A percentile compares a stretch with the other conserved stretches of the same genome.
Evolutionary conservation across 2,888 invertebrate genomes (phyloP).

Genomic region (Drosophila multiciliata): DNA sequence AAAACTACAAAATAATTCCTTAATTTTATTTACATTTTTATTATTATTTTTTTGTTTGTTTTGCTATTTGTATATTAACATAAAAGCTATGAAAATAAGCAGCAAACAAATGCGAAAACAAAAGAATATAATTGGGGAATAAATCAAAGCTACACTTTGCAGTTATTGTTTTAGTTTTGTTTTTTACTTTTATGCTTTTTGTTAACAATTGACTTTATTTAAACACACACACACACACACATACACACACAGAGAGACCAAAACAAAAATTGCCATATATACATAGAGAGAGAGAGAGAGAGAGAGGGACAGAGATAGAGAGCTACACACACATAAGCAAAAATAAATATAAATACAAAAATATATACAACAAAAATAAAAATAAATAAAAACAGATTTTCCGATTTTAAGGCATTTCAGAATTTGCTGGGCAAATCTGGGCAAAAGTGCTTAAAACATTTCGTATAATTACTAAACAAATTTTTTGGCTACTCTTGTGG

Average conservation of each 20-base stretch:
- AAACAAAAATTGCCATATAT: conserved; percentile 5
- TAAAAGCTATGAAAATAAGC: conserved; percentile 27
- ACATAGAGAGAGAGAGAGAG: neutral
- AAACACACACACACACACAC: conserved; percentile 21
- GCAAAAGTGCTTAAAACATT: conserved; percentile 14
- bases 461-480: conserved; percentile 1
- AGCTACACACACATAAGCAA: conserved; percentile 18
- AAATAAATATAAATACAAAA: conserved; percentile 1
- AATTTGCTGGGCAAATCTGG: neutral
- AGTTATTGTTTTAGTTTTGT: conserved; percentile 30
- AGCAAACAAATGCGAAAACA: conserved; percentile 3
- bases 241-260: neutral
- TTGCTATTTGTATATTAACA: conserved; percentile 4
- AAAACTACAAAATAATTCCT: conserved; percentile 15
- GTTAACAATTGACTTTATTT: conserved; percentile 39
- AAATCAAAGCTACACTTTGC: conserved; percentile 39
- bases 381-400: conserved; percentile 1
- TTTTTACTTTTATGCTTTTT: conserved; percentile 34
- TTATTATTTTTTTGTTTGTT: neutral
- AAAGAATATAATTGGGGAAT: neutral
- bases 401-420: neutral
- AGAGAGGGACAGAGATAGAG: neutral
- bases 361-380: conserved; percentile 4
- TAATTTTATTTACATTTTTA: neutral
- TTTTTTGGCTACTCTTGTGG: neutral